Conservation (phyloP, 2,888 invertebrate species). For the Phania funesta region DNA sequence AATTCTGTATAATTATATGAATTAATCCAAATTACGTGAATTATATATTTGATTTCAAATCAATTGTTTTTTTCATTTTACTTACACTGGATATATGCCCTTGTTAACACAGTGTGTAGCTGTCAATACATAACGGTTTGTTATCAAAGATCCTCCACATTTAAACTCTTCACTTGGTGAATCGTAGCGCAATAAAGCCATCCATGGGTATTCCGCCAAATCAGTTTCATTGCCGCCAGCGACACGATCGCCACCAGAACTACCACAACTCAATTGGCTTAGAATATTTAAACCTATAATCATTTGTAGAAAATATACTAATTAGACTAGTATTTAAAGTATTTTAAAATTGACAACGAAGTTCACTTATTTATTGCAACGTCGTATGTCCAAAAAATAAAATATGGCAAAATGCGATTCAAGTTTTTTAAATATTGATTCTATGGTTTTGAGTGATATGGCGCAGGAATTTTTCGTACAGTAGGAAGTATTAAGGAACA, state of each 20-base stretch:
- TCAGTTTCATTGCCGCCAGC: conserved; percentile 83
- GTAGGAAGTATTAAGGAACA: no score
- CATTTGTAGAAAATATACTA: background rate
- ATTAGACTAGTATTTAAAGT: no score
- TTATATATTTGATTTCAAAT: background rate
- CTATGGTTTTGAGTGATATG: no score
- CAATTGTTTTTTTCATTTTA: conserved; percentile 16
- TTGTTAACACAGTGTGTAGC: conserved; percentile 76
- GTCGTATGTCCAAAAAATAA: no score
- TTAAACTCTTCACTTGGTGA: conserved; percentile 73
- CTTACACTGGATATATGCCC: conserved; percentile 70
- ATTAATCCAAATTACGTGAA: no score
- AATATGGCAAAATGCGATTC: no score
- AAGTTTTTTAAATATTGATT: no score
- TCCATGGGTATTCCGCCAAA: conserved; percentile 87
- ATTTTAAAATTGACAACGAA: no score
- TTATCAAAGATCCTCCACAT: conserved; percentile 77
- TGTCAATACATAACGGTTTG: conserved; percentile 74
- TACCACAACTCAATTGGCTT: conserved; percentile 81
- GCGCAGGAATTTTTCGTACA: no score
- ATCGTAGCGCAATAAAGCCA: conserved; percentile 86
- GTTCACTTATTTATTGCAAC: no score
- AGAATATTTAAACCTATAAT: conserved; percentile 69
- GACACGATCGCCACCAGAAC: conserved; percentile 82
- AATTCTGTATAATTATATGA: conserved; percentile 70